Evolutionary conservation across 2,888 invertebrate genomes (phyloP).

Genomic region (Falcaria lacertinaria): DNA sequence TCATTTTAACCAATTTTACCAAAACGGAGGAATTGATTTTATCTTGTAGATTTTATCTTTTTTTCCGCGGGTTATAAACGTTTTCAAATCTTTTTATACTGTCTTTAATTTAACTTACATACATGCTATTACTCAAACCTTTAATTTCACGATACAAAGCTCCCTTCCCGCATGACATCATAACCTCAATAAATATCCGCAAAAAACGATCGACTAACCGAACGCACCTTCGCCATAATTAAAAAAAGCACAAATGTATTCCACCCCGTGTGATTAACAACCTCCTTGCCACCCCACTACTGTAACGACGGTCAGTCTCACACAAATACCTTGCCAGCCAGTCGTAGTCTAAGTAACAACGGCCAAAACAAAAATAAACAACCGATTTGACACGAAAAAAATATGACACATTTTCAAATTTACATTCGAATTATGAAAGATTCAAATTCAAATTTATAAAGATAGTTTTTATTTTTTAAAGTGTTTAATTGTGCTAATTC

Average conservation of each 20-base stretch:
- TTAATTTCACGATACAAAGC: background rate
- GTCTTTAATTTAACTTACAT: too few relatives aligned
- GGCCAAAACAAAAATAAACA: constrained; percentile 76
- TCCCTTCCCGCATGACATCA: constrained; percentile 21
- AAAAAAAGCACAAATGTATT: constrained; percentile 71
- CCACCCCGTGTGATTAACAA: constrained; percentile 68
- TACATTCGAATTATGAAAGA: background rate
- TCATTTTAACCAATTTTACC: too few relatives aligned
- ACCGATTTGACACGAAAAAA: constrained; percentile 19
- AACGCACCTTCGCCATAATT: constrained; percentile 70
- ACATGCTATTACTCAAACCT: background rate
- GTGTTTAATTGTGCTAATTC: constrained; percentile 26
- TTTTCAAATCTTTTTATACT: too few relatives aligned
- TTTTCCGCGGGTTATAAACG: too few relatives aligned
- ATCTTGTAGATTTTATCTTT: too few relatives aligned
- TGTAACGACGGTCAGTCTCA: constrained; percentile 71
- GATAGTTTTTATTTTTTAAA: background rate
- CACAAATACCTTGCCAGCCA: constrained; percentile 59
- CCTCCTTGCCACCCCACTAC: constrained; percentile 52
- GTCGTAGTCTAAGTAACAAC: constrained; percentile 73
- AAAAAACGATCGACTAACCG: constrained; percentile 45
- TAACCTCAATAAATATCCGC: constrained; percentile 40
- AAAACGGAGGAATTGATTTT: too few relatives aligned
- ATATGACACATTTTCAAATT: background rate
- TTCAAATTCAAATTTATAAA: too few relatives aligned